Evolutionary conservation across 2,888 invertebrate species (phyloP).

Genomic region (Plagiodera versicolora): DNA sequence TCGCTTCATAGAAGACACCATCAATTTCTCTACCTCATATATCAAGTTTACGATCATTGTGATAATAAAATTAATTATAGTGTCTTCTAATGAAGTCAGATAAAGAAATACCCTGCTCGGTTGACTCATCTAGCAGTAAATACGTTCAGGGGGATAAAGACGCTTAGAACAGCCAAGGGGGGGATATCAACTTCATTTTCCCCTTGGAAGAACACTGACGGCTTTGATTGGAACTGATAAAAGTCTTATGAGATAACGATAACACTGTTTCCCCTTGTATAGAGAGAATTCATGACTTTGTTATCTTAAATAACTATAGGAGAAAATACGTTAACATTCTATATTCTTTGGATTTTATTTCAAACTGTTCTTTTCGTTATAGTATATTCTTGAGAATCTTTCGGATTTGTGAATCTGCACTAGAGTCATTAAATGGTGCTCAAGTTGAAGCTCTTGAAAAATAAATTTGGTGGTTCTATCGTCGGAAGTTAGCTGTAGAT

Average conservation of each 20-base stretch:
- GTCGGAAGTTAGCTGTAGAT: too few relatives aligned
- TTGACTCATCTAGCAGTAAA: constrained; percentile 30
- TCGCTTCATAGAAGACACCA: neutral
- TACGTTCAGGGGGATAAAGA: constrained; percentile 36
- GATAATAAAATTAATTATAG: constrained; percentile 13
- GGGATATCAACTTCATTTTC: constrained; percentile 49
- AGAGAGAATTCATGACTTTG: too few relatives aligned
- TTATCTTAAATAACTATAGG: too few relatives aligned
- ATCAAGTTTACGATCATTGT: constrained; percentile 15
- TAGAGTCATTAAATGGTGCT: too few relatives aligned
- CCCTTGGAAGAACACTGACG: constrained; percentile 41
- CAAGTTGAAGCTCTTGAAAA: too few relatives aligned
- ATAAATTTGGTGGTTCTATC: too few relatives aligned
- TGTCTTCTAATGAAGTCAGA: constrained; percentile 16
- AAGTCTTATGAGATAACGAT: constrained; percentile 30
- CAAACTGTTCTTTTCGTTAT: too few relatives aligned
- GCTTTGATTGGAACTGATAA: constrained; percentile 45
- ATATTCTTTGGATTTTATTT: too few relatives aligned
- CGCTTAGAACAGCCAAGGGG: constrained; percentile 24
- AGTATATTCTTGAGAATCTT: too few relatives aligned
- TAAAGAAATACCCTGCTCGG: constrained; percentile 22
- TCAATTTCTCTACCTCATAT: neutral
- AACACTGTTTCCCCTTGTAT: neutral
- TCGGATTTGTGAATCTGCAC: too few relatives aligned
- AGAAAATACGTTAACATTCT: too few relatives aligned